Evolutionary conservation across 2,888 invertebrate species (phyloP).

Genomic region (Coleophora flavipennella): DNA sequence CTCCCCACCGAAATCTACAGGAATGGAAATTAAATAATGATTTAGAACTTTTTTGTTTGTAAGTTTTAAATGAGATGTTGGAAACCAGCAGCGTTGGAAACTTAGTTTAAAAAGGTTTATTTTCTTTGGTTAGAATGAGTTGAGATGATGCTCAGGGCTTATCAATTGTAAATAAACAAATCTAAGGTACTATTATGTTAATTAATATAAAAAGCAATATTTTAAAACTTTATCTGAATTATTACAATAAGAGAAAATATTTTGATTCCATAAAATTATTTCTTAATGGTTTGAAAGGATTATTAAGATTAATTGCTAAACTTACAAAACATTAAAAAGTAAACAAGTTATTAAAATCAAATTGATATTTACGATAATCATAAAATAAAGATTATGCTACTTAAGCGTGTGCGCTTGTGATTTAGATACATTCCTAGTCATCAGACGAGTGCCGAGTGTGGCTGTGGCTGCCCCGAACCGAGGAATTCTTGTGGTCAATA

Average conservation of each 20-base stretch:
- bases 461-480: conserved; percentile 31
- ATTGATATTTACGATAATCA: conserved; percentile 63
- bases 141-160: no score
- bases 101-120: no score
- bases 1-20: no score
- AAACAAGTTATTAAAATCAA: conserved; percentile 67
- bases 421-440: conserved; percentile 51
- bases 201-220: conserved; percentile 12
- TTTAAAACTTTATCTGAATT: conserved; percentile 12
- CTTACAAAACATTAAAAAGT: conserved; percentile 33
- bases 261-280: conserved; percentile 31
- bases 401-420: conserved; percentile 39
- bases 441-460: conserved; percentile 46
- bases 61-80: no score
- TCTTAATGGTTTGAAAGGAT: conserved; percentile 34
- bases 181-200: conserved; percentile 14
- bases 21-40: no score
- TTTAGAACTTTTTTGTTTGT: no score
- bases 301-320: conserved; percentile 47
- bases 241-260: conserved; percentile 18
- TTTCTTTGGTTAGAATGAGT: no score
- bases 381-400: conserved; percentile 61
- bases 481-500: conserved; percentile 47
- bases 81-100: no score
- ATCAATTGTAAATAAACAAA: no score